Conservation (phyloP, 1,140 invertebrate genomes). For the Trichogramma pretiosum region DNA sequence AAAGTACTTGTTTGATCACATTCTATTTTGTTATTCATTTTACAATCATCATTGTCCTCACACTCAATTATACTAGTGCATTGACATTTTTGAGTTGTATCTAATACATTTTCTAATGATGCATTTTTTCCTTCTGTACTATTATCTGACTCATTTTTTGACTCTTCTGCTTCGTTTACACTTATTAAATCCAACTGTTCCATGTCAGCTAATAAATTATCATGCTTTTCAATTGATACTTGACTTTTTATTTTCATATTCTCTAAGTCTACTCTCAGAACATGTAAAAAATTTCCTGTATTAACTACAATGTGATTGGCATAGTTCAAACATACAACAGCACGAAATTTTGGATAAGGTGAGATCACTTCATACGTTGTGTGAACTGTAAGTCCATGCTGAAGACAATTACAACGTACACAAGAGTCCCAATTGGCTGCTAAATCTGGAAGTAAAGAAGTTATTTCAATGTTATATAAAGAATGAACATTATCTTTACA, state of each 20-base stretch:
- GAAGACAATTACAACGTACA: conserved; percentile 52
- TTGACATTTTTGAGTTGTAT: conserved; percentile 30
- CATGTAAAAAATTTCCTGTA: conserved; percentile 62
- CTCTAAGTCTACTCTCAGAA: conserved; percentile 49
- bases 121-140: conserved; percentile 30
- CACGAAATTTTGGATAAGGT: conserved; percentile 57
- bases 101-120: conserved; percentile 23
- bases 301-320: conserved; percentile 60
- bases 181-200: conserved; percentile 35
- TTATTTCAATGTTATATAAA: conserved; percentile 6
- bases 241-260: conserved; percentile 27
- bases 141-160: conserved; percentile 29
- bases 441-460: conserved; percentile 39
- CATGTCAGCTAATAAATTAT: conserved; percentile 27
- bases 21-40: conserved; percentile 22
- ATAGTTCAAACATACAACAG: conserved; percentile 53
- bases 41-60: conserved; percentile 32
- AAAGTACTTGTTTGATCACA: conserved; percentile 31
- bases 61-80: conserved; percentile 26
- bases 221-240: conserved; percentile 31
- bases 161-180: conserved; percentile 33
- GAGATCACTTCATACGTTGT: conserved; percentile 60
- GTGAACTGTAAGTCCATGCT: conserved; percentile 61
- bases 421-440: conserved; percentile 53
- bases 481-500: not conserved